Base-by-base conservation (phyloP, 1,140 invertebrate genomes). In the Lasioglossum baleicum region DNA sequence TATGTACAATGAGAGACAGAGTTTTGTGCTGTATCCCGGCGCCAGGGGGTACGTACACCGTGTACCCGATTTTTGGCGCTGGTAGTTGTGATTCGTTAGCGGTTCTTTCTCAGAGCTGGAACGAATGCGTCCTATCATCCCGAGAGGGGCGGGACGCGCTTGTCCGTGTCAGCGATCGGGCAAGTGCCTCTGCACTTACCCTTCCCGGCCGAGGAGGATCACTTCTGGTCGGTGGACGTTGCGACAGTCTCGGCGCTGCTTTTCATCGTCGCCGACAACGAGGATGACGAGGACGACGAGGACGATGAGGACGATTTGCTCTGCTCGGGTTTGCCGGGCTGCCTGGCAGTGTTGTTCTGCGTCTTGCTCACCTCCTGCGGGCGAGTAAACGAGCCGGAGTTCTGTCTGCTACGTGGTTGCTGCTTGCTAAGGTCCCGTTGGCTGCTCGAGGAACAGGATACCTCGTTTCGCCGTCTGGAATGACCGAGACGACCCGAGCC, bases 401-500 rank as follows among this genome's bases (percentile, higher is more conserved):
- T 92, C 10, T 90, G 89, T 71, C 86, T 86, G 42, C 77, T 90
- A 75, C 85, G 85, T 13, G 88, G 66, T 64, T 85, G 88, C 6
- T 85, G 86, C 56, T 89, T 90, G 26, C 7, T 88, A 66, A 86
- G 70, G 71, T 90, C 88, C n/a, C 86, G 84, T 17, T 87, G 86
- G 20, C 68, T 85, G 35, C 61, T 87, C 2, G 82, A 88, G 15
- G 85, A 85, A n/a, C 22, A 56, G 13, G 83, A 82, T 20, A 81
- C 69, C 3, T 90, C 86, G 69, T 86, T 88, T 51, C 87, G 70
- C 74, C 88, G 73, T 69, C 84, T 88, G 42, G 77, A 82, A 84
- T 88, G 81, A 8, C 82, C 75, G n/a, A 85, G 42, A 78, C 90
- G 91, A 11, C 91, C 90, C 10, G 91, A 93, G 13, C 92, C 93